phyloP scores from a whole-genome alignment of 2,113 vertebrate species.

The Oxygymnocypris stewartii region DNA sequence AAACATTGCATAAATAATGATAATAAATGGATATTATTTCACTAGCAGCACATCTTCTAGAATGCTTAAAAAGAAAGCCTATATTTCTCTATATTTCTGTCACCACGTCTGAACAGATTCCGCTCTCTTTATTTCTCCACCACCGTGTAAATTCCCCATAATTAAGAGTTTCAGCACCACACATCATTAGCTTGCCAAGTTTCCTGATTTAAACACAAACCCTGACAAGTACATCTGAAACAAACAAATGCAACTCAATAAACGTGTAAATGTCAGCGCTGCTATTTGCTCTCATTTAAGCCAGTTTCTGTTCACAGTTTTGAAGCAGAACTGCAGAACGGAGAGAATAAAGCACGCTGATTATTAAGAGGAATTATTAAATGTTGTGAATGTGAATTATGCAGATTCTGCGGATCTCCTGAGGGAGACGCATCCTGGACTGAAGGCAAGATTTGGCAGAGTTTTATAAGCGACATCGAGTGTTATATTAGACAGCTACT shows the following conservation, averaged over 20 bases:
- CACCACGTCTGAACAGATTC: background rate
- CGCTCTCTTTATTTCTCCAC: background rate
- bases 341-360: background rate
- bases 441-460: conserved; percentile 49
- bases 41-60: background rate
- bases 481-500: conserved; percentile 42
- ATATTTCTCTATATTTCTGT: background rate
- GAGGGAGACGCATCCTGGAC: conserved; percentile 16
- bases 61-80: background rate
- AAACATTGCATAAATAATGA: background rate
- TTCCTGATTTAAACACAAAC: conserved; percentile 22
- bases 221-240: conserved; percentile 7
- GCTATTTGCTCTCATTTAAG: conserved; percentile 6
- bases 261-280: conserved; percentile 40
- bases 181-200: background rate
- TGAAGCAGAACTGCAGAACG: conserved; percentile 7
- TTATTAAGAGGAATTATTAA: background rate
- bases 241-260: conserved; percentile 27
- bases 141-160: background rate
- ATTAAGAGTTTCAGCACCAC: background rate
- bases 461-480: conserved; percentile 47
- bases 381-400: conserved; percentile 36
- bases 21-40: background rate
- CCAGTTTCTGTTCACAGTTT: conserved; percentile 22
- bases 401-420: conserved; percentile 28